A percentile compares a stretch with the other conserved stretches of the same genome.
These are phyloP conservation scores for Danio rerio DNA, from an alignment of 2,113 vertebrate genomes.

Conservation along the genomic window GRCz12tu NC_133195.1:46610501-46611000, in stretches of 20 bases:
- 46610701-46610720: neutral
- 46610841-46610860: neutral
- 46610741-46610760: constrained; percentile 2
- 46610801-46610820: constrained; percentile 13
- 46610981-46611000: no score
- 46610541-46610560: constrained; percentile 43
- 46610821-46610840: neutral
- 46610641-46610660: constrained; percentile 13
- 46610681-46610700: neutral
- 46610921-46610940: no score
- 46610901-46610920: no score
- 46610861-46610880: constrained; percentile 2
- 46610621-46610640: neutral
- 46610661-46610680: neutral
- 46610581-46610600: constrained; percentile 29
- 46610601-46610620: constrained; percentile 54
- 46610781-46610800: neutral
- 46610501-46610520: constrained; percentile 8
- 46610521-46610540: constrained; percentile 44
- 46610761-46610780: neutral
- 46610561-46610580: constrained; percentile 50
- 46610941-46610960: no score
- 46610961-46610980: no score
- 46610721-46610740: neutral
- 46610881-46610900: no score